Conservation (phyloP, 2,797 vertebrate species). For the Scyliorhinus canicula region DNA sequence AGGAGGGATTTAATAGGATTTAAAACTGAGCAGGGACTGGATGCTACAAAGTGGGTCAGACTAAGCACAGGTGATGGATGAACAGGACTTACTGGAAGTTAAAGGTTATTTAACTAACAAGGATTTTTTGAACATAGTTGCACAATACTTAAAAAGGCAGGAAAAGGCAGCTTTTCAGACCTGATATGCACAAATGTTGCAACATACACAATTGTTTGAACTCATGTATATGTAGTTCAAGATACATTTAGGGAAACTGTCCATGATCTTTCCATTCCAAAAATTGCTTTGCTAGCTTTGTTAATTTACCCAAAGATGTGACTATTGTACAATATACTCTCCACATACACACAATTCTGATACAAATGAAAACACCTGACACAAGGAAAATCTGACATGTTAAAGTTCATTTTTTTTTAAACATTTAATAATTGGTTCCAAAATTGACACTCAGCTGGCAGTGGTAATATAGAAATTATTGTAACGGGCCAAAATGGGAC, state of each 20-base stretch:
- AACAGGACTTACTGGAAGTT: neutral
- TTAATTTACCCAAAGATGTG: neutral
- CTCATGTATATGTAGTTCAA: neutral
- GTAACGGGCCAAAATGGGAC: neutral
- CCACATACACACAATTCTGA: neutral
- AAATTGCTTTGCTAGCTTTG: neutral
- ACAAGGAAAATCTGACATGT: constrained; percentile 22
- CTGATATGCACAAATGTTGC: neutral
- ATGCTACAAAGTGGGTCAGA: neutral
- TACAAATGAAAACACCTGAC: neutral
- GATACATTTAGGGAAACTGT: neutral
- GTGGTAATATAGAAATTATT: constrained; percentile 13
- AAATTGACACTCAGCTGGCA: constrained; percentile 21
- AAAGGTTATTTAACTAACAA: neutral
- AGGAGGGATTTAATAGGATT: neutral
- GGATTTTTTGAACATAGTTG: neutral
- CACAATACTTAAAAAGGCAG: neutral
- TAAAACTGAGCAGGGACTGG: neutral
- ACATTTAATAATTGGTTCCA: constrained; percentile 28
- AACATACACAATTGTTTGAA: neutral
- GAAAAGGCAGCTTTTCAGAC: neutral
- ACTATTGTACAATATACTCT: neutral
- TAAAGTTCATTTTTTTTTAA: neutral
- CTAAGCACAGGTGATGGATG: neutral
- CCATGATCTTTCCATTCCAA: neutral